Percentiles rank a stretch among this genome's conserved stretches.
Conservation (phyloP, 2,888 invertebrate species). For the Cheilosia scutellata region DNA sequence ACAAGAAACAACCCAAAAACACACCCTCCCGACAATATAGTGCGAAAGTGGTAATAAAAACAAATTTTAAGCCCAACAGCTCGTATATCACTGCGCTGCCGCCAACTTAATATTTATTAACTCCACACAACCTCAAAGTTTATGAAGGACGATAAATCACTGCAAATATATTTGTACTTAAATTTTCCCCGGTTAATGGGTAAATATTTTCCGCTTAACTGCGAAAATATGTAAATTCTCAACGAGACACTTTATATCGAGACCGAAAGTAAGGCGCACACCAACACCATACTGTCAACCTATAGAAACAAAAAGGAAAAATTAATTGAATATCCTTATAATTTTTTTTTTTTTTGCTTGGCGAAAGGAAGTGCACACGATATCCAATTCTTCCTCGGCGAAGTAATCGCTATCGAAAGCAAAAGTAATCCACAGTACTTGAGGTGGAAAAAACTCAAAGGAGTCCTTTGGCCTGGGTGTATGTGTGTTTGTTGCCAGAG, state of each 20-base stretch:
- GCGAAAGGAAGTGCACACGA: slow-evolving; percentile 28
- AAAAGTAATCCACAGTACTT: slow-evolving; percentile 55
- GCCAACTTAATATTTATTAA: slow-evolving; percentile 48
- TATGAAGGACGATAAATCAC: slow-evolving; percentile 67
- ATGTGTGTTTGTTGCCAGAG: too few species aligned
- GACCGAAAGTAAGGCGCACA: slow-evolving; percentile 6
- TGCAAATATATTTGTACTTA: slow-evolving; percentile 59
- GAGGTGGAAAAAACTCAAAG: neutral
- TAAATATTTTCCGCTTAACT: slow-evolving; percentile 67
- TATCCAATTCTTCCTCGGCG: slow-evolving; percentile 16
- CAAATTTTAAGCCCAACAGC: slow-evolving; percentile 70
- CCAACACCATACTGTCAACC: neutral
- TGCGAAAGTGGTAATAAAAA: slow-evolving; percentile 72
- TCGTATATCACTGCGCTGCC: slow-evolving; percentile 51
- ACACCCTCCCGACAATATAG: slow-evolving; percentile 20
- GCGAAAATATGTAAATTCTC: slow-evolving; percentile 66
- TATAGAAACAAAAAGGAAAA: slow-evolving; percentile 10
- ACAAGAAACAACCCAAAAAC: neutral
- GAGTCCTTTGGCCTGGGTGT: neutral
- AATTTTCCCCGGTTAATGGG: slow-evolving; percentile 52
- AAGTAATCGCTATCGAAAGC: slow-evolving; percentile 39
- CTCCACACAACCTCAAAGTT: slow-evolving; percentile 22
- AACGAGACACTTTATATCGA: slow-evolving; percentile 32
- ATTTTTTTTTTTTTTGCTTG: neutral
- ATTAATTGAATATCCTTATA: slow-evolving; percentile 68